Evolutionary conservation across 1,140 invertebrate genomes (phyloP), one percentile per base, ranked within the genome.

Genomic region (Neodiprion pinetum): DNA sequence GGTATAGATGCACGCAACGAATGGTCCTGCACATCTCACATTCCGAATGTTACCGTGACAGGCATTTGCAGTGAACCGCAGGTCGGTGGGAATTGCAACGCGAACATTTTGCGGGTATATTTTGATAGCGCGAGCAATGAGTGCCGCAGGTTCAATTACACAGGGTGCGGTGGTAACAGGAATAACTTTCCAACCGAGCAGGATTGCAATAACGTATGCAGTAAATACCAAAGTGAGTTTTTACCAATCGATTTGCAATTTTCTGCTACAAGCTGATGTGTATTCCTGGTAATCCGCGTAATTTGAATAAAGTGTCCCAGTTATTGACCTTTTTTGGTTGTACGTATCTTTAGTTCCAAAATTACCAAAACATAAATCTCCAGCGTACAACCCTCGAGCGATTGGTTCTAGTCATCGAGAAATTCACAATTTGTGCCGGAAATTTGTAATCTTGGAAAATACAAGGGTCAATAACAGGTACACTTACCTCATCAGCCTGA

Each of bases 141-240:
- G 68, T 97, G 96, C 82, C 87, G 90, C 71, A 87, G 92, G 21
- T 97, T 97, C 82, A 90, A 89, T 73, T 96, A 94, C 79, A 92
- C 92, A 67, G 95, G 95, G 69, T 97, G 96, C 81, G 88, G 92
- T 66, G 93, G 92, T 0, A 95, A 95, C 80, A 87, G 88, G 74
- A 96, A 96, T 83, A 95, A 95, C 80, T 96, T 95, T 80, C 85
- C 87, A 65, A 89, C 86, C 0, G 85, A 88, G 11, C 83, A 90
- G 77, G 91, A 93, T 47, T 93, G 92, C 77, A 86, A 88, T 14
- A 82, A 85, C n/a, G 82, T 89, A 74, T 93, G 92, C 79, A 83
- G 86, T 4, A 78, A 79, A 11, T 79, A 83, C 73, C 79, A 85
- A 80, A 88, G 89, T 90, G 78, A 83, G 82, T 82, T 66, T 61